Evolutionary conservation across 2,888 invertebrate species (phyloP).

Genomic region (Germaria angustata): DNA sequence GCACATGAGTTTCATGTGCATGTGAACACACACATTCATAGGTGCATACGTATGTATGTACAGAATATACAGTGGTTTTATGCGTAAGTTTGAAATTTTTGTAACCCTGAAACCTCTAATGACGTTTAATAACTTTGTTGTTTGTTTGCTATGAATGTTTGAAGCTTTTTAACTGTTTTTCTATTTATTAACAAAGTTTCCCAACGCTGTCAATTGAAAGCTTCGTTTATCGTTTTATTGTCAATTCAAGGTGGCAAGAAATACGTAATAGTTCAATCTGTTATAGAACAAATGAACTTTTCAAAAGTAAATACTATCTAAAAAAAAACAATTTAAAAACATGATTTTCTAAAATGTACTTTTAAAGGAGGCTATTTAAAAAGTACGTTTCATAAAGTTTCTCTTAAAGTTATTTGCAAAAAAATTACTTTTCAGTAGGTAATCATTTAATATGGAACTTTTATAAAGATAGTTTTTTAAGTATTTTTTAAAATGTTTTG

Average conservation of each 20-base stretch:
- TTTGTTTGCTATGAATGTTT: not conserved
- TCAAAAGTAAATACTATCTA: not conserved
- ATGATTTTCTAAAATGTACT: no score
- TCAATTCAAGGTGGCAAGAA: slow-evolving; percentile 20
- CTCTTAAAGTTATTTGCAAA: no score
- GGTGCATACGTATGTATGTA: not conserved
- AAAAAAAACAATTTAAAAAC: no score
- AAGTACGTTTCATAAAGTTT: no score
- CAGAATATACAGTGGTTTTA: not conserved
- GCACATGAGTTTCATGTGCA: not conserved
- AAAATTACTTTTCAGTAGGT: no score
- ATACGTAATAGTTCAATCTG: not conserved
- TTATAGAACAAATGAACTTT: not conserved
- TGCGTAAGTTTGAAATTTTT: slow-evolving; percentile 17
- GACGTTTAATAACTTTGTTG: slow-evolving; percentile 54
- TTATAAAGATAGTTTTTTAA: no score
- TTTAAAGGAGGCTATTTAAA: no score
- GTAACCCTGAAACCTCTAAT: slow-evolving; percentile 49
- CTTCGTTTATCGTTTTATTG: not conserved
- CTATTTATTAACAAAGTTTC: slow-evolving; percentile 38
- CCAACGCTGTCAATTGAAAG: slow-evolving; percentile 7
- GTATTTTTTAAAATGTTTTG: no score
- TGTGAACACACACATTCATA: not conserved
- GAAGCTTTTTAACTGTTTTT: slow-evolving; percentile 43
- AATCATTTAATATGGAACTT: no score